Evolutionary conservation across 2,888 invertebrate species (phyloP).

Genomic region (Iphiclides podalirius): DNA sequence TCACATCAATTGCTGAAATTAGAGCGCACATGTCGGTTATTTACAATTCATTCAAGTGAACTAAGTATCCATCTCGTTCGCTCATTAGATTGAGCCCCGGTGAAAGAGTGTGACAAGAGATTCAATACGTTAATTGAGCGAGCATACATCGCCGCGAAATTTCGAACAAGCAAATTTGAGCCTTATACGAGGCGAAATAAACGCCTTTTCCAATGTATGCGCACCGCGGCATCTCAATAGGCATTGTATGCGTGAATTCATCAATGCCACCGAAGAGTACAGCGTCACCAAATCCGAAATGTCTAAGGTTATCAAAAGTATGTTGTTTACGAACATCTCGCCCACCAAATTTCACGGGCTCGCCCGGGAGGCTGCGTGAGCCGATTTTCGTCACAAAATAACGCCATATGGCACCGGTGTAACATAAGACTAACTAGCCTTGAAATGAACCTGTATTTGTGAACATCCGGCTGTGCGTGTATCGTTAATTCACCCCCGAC

Average conservation of each 20-base stretch:
- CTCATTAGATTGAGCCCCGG: conserved; percentile 35
- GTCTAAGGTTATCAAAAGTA: no score
- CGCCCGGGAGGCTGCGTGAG: conserved; percentile 5
- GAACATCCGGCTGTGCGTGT: conserved; percentile 13
- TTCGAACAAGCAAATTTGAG: conserved; percentile 39
- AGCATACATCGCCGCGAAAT: conserved; percentile 47
- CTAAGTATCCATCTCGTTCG: conserved; percentile 46
- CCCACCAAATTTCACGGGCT: neutral
- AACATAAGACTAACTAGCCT: conserved; percentile 15
- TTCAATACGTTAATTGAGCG: conserved; percentile 62
- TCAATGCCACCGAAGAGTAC: conserved; percentile 67
- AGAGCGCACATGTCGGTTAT: conserved; percentile 41
- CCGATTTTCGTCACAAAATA: conserved; percentile 8
- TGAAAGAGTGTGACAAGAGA: conserved; percentile 55
- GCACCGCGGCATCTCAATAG: no score
- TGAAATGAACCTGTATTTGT: conserved; percentile 6
- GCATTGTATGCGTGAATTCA: conserved; percentile 68
- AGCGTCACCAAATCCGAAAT: no score
- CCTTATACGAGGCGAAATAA: no score
- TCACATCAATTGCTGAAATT: conserved; percentile 28
- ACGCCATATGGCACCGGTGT: conserved; percentile 18
- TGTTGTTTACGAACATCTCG: no score
- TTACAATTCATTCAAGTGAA: conserved; percentile 59
- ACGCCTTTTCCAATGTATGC: no score
- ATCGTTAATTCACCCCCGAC: no score